phyloP scores from a whole-genome alignment of 1,140 invertebrate species.

The Goniozus legneri region DNA sequence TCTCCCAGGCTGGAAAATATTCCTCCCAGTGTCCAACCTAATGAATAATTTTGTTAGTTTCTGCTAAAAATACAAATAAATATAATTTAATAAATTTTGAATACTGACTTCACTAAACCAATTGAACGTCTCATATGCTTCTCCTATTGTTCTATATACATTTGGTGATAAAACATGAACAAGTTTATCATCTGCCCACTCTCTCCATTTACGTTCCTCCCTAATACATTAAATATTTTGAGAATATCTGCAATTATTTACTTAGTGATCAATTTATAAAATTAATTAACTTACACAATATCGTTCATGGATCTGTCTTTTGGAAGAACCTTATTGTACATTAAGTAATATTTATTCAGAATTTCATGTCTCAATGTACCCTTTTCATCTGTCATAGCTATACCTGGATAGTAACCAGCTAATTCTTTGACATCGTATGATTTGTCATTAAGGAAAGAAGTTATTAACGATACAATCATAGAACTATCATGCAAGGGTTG shows the following conservation, averaged over 20 bases:
- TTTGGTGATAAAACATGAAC: constrained; percentile 95
- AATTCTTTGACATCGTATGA: constrained; percentile 65
- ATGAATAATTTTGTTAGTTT: constrained; percentile 11
- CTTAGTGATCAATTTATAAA: constrained; percentile 5
- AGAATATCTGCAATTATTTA: neutral
- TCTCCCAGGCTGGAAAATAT: constrained; percentile 82
- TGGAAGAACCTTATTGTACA: constrained; percentile 67
- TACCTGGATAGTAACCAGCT: constrained; percentile 77
- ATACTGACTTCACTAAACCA: constrained; percentile 77
- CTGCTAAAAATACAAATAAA: neutral
- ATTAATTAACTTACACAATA: constrained; percentile 61
- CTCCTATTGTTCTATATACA: constrained; percentile 83
- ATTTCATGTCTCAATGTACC: constrained; percentile 72
- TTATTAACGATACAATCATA: constrained; percentile 87
- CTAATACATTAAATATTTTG: constrained; percentile 48
- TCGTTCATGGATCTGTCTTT: constrained; percentile 58
- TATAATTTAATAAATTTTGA: constrained; percentile 3
- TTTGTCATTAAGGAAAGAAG: constrained; percentile 71
- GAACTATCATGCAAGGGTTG: constrained; percentile 91
- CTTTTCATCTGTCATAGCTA: constrained; percentile 67
- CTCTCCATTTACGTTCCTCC: constrained; percentile 89
- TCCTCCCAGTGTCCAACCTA: constrained; percentile 87
- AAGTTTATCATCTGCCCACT: constrained; percentile 88
- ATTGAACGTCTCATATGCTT: constrained; percentile 85
- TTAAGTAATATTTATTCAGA: constrained; percentile 93